Percentiles rank a stretch among this genome's conserved stretches.
Conservation (phyloP, 2,113 vertebrate species). For the Sylvia atricapilla region DNA sequence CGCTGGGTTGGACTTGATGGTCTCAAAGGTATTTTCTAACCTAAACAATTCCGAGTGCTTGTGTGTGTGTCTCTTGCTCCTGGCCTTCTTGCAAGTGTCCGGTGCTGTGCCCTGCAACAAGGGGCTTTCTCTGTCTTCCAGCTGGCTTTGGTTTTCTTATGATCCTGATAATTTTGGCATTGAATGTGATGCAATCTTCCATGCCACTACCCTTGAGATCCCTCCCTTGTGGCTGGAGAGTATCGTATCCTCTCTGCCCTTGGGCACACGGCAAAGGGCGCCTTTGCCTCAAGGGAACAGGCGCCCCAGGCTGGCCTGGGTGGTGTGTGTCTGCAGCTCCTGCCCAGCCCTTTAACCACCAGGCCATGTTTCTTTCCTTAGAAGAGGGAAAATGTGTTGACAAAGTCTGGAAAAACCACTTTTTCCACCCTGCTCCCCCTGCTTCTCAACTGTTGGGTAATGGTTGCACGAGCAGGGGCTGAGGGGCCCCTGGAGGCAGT, state of each 20-base stretch:
- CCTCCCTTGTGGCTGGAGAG: background rate
- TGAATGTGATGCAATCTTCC: background rate
- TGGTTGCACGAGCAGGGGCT: background rate
- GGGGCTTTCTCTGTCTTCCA: background rate
- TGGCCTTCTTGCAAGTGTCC: accelerated
- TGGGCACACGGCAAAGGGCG: accelerated
- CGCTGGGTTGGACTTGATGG: background rate
- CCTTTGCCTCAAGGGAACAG: accelerated
- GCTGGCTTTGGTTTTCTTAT: background rate
- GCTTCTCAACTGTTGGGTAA: background rate
- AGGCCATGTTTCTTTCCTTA: background rate
- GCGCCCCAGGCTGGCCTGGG: accelerated
- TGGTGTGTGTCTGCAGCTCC: background rate
- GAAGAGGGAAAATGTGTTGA: background rate
- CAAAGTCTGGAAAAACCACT: background rate
- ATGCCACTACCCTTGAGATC: background rate
- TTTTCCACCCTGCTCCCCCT: accelerated
- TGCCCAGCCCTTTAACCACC: background rate
- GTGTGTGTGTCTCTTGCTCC: background rate
- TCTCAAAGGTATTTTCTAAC: background rate
- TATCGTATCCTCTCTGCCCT: accelerated
- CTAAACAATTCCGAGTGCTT: background rate
- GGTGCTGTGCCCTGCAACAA: background rate
- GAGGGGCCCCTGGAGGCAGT: background rate
- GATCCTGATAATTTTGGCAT: background rate